Evolutionary conservation across 2,113 vertebrate genomes (phyloP).

Genomic region (Pitta sordida): DNA sequence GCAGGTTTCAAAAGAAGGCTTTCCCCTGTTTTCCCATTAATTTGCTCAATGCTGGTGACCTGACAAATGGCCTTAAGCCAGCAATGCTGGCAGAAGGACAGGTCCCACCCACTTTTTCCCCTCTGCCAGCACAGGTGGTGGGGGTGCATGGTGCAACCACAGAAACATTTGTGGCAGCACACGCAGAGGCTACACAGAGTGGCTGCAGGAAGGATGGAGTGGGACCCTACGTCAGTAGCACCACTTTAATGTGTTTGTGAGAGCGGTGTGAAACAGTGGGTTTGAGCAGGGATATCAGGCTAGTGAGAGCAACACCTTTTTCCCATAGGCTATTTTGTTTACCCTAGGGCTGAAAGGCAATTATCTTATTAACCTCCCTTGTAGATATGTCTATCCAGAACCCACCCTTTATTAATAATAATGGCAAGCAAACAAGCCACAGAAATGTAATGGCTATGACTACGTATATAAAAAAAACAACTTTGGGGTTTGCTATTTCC

Average conservation of each 20-base stretch:
- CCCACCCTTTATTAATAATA: neutral
- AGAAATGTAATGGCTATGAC: neutral
- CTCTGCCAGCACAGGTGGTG: neutral
- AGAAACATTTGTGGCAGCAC: neutral
- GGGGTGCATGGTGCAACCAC: neutral
- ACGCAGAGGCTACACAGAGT: neutral
- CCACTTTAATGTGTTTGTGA: fast-evolving
- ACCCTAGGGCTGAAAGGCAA: neutral
- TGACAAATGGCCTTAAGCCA: neutral
- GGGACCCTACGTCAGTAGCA: fast-evolving
- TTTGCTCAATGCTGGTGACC: neutral
- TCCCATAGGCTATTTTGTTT: neutral
- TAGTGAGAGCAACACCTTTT: neutral
- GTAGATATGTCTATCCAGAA: neutral
- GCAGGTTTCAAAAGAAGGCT: neutral
- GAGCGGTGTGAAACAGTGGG: neutral
- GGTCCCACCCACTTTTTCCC: neutral
- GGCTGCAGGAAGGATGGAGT: neutral
- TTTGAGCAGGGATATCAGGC: neutral
- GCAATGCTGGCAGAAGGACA: neutral
- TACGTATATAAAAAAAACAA: neutral
- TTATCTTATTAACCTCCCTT: neutral
- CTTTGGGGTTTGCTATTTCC: neutral
- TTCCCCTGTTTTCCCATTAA: neutral
- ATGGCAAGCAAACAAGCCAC: neutral